phyloP scores from a whole-genome alignment of 2,888 invertebrate species.

The Helobdella robusta region DNA sequence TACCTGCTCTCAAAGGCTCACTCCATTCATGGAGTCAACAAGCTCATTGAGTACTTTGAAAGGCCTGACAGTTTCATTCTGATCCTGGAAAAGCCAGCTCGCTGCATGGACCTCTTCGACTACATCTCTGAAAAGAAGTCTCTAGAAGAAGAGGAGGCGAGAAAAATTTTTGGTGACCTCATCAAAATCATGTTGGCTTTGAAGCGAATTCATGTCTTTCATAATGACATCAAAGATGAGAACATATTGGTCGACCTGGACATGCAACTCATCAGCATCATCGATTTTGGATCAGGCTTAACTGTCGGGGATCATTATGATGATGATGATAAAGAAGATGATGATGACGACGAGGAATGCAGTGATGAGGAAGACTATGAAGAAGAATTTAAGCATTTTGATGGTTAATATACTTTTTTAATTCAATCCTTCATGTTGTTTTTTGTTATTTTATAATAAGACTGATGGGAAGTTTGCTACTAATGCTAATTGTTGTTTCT shows the following conservation, averaged over 20 bases:
- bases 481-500: not conserved
- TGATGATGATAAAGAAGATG: not conserved
- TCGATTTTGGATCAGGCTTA: slow-evolving; percentile 10
- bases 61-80: slow-evolving; percentile 53
- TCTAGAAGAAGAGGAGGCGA: slow-evolving; percentile 52
- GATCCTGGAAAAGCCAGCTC: slow-evolving; percentile 56
- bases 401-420: too few relatives aligned
- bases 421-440: too few relatives aligned
- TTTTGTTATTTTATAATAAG: not conserved
- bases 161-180: slow-evolving; percentile 55
- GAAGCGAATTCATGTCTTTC: slow-evolving; percentile 54
- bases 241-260: slow-evolving; percentile 56
- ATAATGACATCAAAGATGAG: slow-evolving; percentile 58
- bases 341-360: slow-evolving; percentile 4
- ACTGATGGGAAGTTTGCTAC: not conserved
- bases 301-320: not conserved
- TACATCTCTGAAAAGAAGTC: slow-evolving; percentile 56
- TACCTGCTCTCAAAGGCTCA: slow-evolving; percentile 53
- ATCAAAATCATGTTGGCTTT: slow-evolving; percentile 53
- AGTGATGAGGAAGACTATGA: too few relatives aligned
- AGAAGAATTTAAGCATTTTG: too few relatives aligned
- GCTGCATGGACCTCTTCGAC: slow-evolving; percentile 57
- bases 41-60: slow-evolving; percentile 55
- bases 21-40: slow-evolving; percentile 54
- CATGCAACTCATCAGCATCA: not conserved